Evolutionary conservation across 2,888 invertebrate species (phyloP), one percentile per base, ranked within the genome.

Genomic region (Actias luna): DNA sequence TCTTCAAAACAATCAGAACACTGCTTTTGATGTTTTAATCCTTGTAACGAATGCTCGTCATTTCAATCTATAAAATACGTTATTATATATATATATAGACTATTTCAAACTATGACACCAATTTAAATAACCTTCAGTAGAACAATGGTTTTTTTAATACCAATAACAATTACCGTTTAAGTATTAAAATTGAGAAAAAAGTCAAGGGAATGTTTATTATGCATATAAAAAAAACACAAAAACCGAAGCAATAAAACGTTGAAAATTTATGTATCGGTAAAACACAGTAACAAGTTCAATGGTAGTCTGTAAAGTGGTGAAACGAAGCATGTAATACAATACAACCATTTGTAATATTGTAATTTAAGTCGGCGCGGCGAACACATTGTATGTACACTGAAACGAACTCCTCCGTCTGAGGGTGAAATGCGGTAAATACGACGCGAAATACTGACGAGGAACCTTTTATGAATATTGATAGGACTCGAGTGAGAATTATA

Each of bases 391-490:
- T 82, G 83, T 81, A 78, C 25, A 77, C 76, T 76, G 76, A 78
- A 82, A 84, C 79, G 77, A 74, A 67, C 76, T 77, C 73, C 75
- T 69, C 71, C 74, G 73, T 77, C 73, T 74, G 76, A 59, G 50
- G 39, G 63, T 31, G 52, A 74, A 79, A 78, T 75, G 70, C 78
- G 2, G 79, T 79, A 77, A 80, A 77, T 76, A 80, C 69, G 66
- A 72, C 73, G 80, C 77, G 76, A 78, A 83, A 80, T 85, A 85
- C 87, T 85, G 75, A 76, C 74, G 69, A 70, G 73, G 74, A 73
- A 80, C 80, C 76, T 73, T 74, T 76, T 80, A 80, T 84, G 87
- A 87, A 87, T 88, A 87, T 83, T 86, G 85, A 87, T 79, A 73
- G 68, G 66, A 68, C 65, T 68, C 63, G 68, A 75, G 73, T 75